These are phyloP conservation scores for Drosophila greeni DNA, from an alignment of 2,888 invertebrate species.

Conservation along the genomic window DNA sequence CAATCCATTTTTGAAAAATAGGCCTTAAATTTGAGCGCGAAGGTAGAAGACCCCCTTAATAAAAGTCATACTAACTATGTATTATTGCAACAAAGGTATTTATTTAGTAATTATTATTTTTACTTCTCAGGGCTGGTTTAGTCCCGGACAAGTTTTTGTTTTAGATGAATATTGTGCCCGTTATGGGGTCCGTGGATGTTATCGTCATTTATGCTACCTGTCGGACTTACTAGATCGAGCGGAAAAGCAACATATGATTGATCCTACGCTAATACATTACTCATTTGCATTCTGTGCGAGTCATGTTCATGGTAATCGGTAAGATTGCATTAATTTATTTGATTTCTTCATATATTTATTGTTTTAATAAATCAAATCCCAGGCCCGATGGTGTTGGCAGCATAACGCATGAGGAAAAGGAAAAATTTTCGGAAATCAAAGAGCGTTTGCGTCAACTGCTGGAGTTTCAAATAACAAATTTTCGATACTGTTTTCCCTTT, in stretches of 20 bases:
- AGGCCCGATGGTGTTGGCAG: constrained; percentile 99
- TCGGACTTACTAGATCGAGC: constrained; percentile 96
- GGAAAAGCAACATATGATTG: constrained; percentile 96
- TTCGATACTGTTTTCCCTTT: constrained; percentile 98
- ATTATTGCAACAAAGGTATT: background rate
- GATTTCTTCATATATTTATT: background rate
- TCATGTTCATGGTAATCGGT: constrained; percentile 99
- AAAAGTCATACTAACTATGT: background rate
- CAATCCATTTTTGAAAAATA: no score
- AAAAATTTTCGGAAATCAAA: constrained; percentile 98
- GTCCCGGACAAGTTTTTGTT: constrained; percentile 99
- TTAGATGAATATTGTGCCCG: constrained; percentile 98
- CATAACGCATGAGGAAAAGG: constrained; percentile 98
- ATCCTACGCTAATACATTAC: constrained; percentile 98
- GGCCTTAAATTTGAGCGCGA: no score
- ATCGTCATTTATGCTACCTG: constrained; percentile 96
- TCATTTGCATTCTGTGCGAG: constrained; percentile 99
- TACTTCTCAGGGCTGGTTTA: constrained; percentile 94
- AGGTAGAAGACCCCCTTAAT: no score
- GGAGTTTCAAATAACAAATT: constrained; percentile 99
- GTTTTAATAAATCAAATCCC: background rate
- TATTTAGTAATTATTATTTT: background rate
- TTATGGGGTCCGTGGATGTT: constrained; percentile 98
- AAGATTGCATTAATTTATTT: constrained; percentile 50
- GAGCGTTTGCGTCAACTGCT: constrained; percentile 94